Conservation (phyloP, 2,888 invertebrate species). For the Lasioglossum lativentre region DNA sequence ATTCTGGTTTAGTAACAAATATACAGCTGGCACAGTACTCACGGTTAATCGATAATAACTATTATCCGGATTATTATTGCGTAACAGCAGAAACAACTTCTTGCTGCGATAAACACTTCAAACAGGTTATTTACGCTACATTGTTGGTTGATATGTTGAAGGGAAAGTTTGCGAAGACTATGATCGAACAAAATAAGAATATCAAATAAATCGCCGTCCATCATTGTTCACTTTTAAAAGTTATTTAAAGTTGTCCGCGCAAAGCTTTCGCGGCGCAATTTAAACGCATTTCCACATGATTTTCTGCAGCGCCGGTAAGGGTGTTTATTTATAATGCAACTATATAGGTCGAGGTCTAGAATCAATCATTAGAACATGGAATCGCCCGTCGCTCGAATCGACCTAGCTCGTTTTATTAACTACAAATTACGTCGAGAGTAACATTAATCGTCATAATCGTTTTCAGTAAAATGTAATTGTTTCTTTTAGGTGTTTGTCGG, state of each 20-base stretch:
- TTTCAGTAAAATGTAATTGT: background rate
- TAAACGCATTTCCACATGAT: slow-evolving; percentile 18
- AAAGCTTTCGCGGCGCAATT: background rate
- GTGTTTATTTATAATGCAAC: slow-evolving; percentile 50
- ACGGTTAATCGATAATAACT: slow-evolving; percentile 46
- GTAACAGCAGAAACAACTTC: background rate
- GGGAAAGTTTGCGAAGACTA: background rate
- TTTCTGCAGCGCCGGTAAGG: slow-evolving; percentile 25
- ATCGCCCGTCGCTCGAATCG: slow-evolving; percentile 18
- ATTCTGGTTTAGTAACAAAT: slow-evolving; percentile 36
- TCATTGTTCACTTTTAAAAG: background rate
- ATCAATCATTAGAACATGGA: slow-evolving; percentile 39
- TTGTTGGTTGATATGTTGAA: background rate
- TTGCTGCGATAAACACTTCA: background rate
- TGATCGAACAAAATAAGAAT: background rate
- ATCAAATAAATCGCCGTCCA: background rate
- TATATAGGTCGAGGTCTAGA: slow-evolving; percentile 41
- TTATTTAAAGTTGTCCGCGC: slow-evolving; percentile 3
- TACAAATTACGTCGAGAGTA: background rate
- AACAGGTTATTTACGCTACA: background rate
- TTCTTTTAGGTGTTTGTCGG: too few species aligned
- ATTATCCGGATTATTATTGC: slow-evolving; percentile 38
- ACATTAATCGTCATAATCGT: background rate
- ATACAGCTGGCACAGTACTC: slow-evolving; percentile 20
- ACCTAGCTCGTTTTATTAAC: background rate